phyloP scores from a whole-genome alignment of 2,888 invertebrate genomes.

The Girardia tigrina region DNA sequence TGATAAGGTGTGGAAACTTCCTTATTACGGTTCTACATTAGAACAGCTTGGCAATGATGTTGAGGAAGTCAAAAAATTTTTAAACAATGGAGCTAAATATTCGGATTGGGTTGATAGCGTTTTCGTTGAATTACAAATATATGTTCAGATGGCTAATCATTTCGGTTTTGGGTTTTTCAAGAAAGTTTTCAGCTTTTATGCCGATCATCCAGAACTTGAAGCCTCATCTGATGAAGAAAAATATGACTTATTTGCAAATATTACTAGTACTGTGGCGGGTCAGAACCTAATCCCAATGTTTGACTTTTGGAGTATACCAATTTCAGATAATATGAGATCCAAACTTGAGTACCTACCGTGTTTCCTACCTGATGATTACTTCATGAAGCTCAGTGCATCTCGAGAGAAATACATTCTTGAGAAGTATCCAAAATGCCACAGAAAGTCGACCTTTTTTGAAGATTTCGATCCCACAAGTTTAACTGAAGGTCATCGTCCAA shows the following conservation, averaged over 20 bases:
- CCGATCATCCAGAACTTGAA: constrained; percentile 36
- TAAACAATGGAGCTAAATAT: constrained; percentile 38
- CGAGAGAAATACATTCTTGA: not conserved
- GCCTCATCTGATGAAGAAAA: constrained; percentile 38
- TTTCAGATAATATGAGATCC: constrained; percentile 28
- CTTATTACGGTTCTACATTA: constrained; percentile 30
- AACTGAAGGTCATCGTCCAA: not conserved
- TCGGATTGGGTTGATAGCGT: constrained; percentile 38
- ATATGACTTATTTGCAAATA: constrained; percentile 39
- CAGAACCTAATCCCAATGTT: constrained; percentile 39
- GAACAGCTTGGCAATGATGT: not conserved
- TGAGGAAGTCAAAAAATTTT: constrained; percentile 33
- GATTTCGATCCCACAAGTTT: not conserved
- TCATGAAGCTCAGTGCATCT: not conserved
- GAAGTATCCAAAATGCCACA: not conserved
- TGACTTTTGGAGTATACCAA: constrained; percentile 39
- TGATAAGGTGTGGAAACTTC: constrained; percentile 16
- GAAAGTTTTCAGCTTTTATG: constrained; percentile 38
- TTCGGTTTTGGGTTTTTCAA: constrained; percentile 40
- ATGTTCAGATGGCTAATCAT: constrained; percentile 39
- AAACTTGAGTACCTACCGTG: not conserved
- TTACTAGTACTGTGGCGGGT: constrained; percentile 38
- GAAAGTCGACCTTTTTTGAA: not conserved
- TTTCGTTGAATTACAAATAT: constrained; percentile 39
- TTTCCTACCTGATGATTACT: constrained; percentile 32